Conservation (phyloP, 2,888 invertebrate species). For the Byasa hedistus region DNA sequence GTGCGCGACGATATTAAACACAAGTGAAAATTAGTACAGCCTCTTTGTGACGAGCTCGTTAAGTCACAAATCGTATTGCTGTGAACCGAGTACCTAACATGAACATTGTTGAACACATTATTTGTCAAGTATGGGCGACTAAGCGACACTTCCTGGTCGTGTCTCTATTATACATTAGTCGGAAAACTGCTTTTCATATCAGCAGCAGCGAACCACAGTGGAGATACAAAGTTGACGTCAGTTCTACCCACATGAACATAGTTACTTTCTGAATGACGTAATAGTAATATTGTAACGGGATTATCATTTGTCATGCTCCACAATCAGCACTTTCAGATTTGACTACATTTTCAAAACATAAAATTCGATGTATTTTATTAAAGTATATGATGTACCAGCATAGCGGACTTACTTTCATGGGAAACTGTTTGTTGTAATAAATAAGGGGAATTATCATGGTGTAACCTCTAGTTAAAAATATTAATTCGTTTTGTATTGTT, state of each 20-base stretch:
- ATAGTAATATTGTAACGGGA: conserved; percentile 64
- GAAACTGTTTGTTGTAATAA: neutral
- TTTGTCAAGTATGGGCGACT: conserved; percentile 36
- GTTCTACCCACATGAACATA: neutral
- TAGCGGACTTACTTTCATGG: neutral
- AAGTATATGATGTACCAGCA: neutral
- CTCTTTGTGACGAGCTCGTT: conserved; percentile 16
- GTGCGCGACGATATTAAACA: conserved; percentile 14
- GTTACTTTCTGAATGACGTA: conserved; percentile 61
- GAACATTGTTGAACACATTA: conserved; percentile 38
- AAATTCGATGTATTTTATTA: neutral
- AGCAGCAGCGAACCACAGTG: conserved; percentile 51
- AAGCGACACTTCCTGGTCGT: conserved; percentile 10
- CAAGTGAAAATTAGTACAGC: conserved; percentile 20
- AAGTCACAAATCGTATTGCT: conserved; percentile 22
- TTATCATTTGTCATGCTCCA: conserved; percentile 52
- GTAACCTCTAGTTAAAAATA: too few relatives aligned
- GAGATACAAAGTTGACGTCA: neutral
- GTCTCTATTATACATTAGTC: conserved; percentile 65
- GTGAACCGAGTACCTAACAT: conserved; percentile 26
- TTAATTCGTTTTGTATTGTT: too few relatives aligned
- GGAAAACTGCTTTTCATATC: conserved; percentile 75
- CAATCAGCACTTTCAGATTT: conserved; percentile 24
- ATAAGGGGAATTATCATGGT: too few relatives aligned
- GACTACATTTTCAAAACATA: neutral